These are phyloP conservation scores for Hippocampus mohnikei DNA, from an alignment of 2,113 vertebrate species.

Conservation along the genomic window DNA sequence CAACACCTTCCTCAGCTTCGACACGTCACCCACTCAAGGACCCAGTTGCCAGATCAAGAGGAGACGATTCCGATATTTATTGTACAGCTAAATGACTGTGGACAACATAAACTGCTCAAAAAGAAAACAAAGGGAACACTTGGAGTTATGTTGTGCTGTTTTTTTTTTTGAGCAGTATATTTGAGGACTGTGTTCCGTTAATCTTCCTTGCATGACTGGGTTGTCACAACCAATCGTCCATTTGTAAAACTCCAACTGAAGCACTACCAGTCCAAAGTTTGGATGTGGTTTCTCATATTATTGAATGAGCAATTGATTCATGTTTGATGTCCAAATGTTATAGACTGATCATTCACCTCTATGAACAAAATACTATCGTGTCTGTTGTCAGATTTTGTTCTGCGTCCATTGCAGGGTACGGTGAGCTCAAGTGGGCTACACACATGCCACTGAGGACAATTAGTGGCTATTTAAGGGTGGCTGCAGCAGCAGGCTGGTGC, in stretches of 20 bases:
- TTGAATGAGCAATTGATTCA: background rate
- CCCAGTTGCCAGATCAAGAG: slow-evolving; percentile 18
- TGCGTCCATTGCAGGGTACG: no score
- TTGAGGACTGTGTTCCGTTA: background rate
- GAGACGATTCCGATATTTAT: slow-evolving; percentile 26
- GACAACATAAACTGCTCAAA: background rate
- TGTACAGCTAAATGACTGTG: background rate
- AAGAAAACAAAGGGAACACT: no score
- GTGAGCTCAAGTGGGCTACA: no score
- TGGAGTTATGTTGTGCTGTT: no score
- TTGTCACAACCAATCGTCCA: background rate
- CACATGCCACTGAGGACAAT: no score
- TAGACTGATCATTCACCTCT: background rate
- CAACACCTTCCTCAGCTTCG: slow-evolving; percentile 27
- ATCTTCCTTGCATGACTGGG: no score
- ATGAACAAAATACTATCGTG: background rate
- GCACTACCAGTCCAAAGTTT: background rate
- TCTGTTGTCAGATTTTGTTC: no score
- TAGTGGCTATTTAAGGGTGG: no score
- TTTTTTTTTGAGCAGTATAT: background rate
- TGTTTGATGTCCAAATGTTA: background rate
- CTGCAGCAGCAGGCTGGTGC: no score
- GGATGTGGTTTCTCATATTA: background rate
- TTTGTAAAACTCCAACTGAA: background rate
- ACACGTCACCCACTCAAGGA: slow-evolving; percentile 11